Base-by-base conservation (phyloP, 2,113 vertebrate genomes). In the Donacobius atricapilla region DNA sequence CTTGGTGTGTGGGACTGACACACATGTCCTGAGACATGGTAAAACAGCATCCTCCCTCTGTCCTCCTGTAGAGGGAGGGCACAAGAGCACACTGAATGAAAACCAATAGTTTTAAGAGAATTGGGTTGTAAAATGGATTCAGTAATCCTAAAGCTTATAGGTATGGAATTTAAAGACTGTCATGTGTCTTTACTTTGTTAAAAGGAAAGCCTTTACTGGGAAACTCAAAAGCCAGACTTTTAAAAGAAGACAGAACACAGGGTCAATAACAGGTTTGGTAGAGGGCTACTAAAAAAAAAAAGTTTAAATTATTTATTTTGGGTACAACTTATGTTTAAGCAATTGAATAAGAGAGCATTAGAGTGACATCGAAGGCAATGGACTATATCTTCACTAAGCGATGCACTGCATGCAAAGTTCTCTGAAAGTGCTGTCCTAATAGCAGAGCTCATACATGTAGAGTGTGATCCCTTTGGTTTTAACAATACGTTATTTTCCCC, bases 1-100 rank as follows among this genome's bases (percentile, higher is more conserved):
- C 31, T 15, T 1, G 2, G 56, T n/a, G 25, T 2, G 2, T 33
- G 37, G 50, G 35, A 78, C 47, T 0, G 2, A 50, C 6, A 1
- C 12, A 18, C 3, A 0, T 15, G 42, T 51, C 78, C 42, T 39
- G 56, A 75, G 60, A 50, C 3, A 5, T 5, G 11, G 42, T 1
- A 33, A 57, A 35, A 31, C 61, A 89, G 53, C 1, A 0, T 45
- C 63, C 47, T 69, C 58, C 71, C 39, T 3, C 1, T 23, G 25
- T 44, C 17, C 69, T 65, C 22, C 0, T 65, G 35, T 37, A n/a
- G 21, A 91, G 37, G 44, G 31, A 69, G 42, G 37, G 37, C 40
- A 75, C 77, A 71, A 76, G 54, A 65, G 33, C 7, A 35, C 13
- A 70, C 18, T 44, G 56, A 51, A 23, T 75, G 19, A 91, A 91